Base-by-base conservation (phyloP, 2,888 invertebrate species). In the Hedya salicella region DNA sequence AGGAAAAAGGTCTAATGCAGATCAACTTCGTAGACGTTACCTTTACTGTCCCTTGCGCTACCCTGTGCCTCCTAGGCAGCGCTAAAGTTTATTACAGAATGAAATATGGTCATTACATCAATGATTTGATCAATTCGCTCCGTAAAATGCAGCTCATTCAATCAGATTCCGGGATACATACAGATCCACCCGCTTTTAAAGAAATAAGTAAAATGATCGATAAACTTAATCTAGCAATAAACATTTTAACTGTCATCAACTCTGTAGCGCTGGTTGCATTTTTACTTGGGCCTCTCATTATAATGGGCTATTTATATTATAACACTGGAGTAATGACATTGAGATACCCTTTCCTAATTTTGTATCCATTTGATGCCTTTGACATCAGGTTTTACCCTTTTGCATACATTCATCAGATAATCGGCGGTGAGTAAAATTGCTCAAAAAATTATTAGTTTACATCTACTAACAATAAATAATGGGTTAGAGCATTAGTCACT, bases 341-440 rank as follows among this genome's bases (percentile, higher is more conserved):
- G 8, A 68, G 72, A 32, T 62, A 79, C 14, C 87, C 86, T 0
- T 87, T 80, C 68, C 6, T 77, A 4, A 14, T 79, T 14, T 75
- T 74, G 68, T 87, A 83, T 76, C 86, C 86, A 3, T 85, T 86
- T 68, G 76, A 87, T 71, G 70, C 67, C 13, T 74, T 67, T 2
- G 71, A 78, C 67, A 68, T 78, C 21, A 64, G 67, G n/a, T 61
- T 73, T 57, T 87, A 76, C 74, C 79, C 79, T 0, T 68, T 84
- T 44, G 71, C 73, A 32, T 86, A 78, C 13, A 1, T 49, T 1
- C 40, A 54, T 19, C 54, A 63, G 17, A 39, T 48, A 14, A 11
- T 63, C 0, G 39, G 39, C 21, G 54, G 62, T 63, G 14, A 39
- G 54, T 49, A 13, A 13, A 44, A 5, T 13, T n/a, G n/a, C n/a